Percentiles rank a stretch among this genome's conserved stretches.
phyloP scores from a whole-genome alignment of 2,888 invertebrate species.

The Thyatira batis region DNA sequence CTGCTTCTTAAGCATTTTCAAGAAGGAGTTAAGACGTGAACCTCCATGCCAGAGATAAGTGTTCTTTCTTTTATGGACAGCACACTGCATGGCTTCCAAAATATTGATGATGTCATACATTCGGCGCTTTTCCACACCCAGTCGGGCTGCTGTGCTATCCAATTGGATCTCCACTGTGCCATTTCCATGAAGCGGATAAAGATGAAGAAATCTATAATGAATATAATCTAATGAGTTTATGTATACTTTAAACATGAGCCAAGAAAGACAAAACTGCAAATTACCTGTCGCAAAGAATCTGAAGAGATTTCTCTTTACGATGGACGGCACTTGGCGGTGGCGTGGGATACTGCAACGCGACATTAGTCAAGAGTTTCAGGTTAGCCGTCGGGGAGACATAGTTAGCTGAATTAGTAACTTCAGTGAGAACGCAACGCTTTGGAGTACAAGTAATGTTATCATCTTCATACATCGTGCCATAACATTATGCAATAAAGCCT shows the following conservation, averaged over 20 bases:
- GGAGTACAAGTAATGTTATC: constrained; percentile 78
- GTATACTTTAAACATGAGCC: not conserved
- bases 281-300: constrained; percentile 84
- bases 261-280: constrained; percentile 10
- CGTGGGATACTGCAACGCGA: constrained; percentile 81
- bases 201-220: constrained; percentile 76
- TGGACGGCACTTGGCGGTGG: constrained; percentile 76
- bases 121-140: constrained; percentile 85
- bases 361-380: constrained; percentile 85
- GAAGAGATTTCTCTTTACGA: constrained; percentile 83
- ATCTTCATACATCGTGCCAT: constrained; percentile 79
- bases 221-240: not conserved
- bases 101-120: constrained; percentile 90
- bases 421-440: constrained; percentile 79
- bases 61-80: constrained; percentile 85
- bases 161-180: constrained; percentile 82
- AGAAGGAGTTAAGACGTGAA: constrained; percentile 81
- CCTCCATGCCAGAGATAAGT: constrained; percentile 87
- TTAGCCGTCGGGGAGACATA: constrained; percentile 86
- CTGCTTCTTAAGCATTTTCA: constrained; percentile 83
- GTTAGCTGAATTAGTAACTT: constrained; percentile 78
- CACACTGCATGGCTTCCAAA: constrained; percentile 87
- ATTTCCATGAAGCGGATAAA: constrained; percentile 79
- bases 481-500: constrained; percentile 73
- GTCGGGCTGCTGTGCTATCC: constrained; percentile 83